These are phyloP conservation scores for Panzeria rudis DNA, from an alignment of 2,888 invertebrate species.

Conservation along the genomic window DNA sequence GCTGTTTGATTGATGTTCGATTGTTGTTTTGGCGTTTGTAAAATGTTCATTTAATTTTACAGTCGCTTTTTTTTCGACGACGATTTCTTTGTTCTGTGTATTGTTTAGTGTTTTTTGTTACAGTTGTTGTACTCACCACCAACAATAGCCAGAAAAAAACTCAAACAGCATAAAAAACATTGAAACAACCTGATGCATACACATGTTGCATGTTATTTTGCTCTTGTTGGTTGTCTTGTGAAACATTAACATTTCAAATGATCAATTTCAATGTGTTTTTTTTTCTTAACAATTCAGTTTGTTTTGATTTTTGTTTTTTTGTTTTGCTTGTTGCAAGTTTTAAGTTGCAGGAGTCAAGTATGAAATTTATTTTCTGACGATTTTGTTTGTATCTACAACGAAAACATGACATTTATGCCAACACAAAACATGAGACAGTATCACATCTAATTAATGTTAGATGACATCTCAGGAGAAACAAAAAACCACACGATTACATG, in stretches of 20 bases:
- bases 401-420: slow-evolving; percentile 75
- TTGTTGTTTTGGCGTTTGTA: slow-evolving; percentile 75
- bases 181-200: slow-evolving; percentile 69
- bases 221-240: slow-evolving; percentile 71
- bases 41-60: slow-evolving; percentile 73
- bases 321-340: slow-evolving; percentile 17
- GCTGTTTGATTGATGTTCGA: slow-evolving; percentile 81
- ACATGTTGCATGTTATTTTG: slow-evolving; percentile 72
- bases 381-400: slow-evolving; percentile 54
- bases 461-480: slow-evolving; percentile 56
- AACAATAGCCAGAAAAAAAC: slow-evolving; percentile 27
- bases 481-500: slow-evolving; percentile 24
- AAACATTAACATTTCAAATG: slow-evolving; percentile 72
- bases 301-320: slow-evolving; percentile 46
- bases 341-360: slow-evolving; percentile 63
- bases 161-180: slow-evolving; percentile 9
- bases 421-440: slow-evolving; percentile 73
- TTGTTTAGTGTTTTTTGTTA: slow-evolving; percentile 24
- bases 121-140: slow-evolving; percentile 52
- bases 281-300: slow-evolving; percentile 52
- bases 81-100: slow-evolving; percentile 46
- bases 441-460: slow-evolving; percentile 75
- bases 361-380: slow-evolving; percentile 45
- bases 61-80: slow-evolving; percentile 57
- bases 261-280: slow-evolving; percentile 62